These are phyloP conservation scores for Ptiloglossa arizonensis DNA, from an alignment of 1,140 invertebrate genomes.

Conservation along the genomic window DNA sequence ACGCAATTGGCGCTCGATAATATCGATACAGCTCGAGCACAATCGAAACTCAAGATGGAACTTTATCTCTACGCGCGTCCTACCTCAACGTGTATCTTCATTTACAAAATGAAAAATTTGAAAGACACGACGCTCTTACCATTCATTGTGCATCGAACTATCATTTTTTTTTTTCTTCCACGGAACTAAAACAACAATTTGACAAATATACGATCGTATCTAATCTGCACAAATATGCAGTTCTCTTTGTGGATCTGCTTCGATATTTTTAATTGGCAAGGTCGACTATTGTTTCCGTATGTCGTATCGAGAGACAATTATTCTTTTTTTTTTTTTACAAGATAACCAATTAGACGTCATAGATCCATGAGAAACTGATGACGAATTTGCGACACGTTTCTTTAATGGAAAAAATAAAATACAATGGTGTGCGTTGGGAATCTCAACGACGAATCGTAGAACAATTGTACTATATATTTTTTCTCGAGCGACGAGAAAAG, in stretches of 20 bases:
- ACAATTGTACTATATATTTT: too few species aligned
- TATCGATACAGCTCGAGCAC: neutral
- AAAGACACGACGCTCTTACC: neutral
- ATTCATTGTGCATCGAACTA: neutral
- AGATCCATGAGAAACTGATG: too few species aligned
- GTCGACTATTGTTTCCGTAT: neutral
- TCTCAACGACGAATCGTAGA: neutral
- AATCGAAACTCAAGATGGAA: conserved; percentile 1
- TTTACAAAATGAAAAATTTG: neutral
- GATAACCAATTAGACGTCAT: neutral
- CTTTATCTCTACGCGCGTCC: neutral
- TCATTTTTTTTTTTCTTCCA: neutral
- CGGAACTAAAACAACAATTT: neutral
- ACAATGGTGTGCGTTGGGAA: neutral
- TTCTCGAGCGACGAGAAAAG: too few species aligned
- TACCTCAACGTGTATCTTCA: neutral
- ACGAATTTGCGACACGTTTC: neutral
- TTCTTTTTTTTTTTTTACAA: neutral
- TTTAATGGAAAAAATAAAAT: neutral
- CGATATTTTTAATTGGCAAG: neutral
- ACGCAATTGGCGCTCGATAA: neutral
- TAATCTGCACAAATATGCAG: conserved; percentile 4
- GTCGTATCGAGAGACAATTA: neutral
- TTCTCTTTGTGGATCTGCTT: neutral
- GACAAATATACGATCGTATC: neutral